A percentile compares a stretch with the other conserved stretches of the same genome.
phyloP scores from a whole-genome alignment of 2,113 vertebrate species.

The Arothron firmamentum region DNA sequence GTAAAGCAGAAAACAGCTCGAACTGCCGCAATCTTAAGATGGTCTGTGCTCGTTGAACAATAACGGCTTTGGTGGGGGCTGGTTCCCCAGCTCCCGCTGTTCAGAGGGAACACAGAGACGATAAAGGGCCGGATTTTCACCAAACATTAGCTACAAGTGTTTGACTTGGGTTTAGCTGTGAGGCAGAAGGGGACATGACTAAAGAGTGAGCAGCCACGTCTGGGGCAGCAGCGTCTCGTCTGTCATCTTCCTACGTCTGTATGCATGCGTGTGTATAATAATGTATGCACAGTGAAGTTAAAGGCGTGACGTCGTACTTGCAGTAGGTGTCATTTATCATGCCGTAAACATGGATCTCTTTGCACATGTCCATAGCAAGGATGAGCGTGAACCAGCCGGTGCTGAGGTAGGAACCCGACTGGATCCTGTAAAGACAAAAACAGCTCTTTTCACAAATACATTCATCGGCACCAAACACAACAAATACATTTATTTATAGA shows the following conservation, averaged over 20 bases:
- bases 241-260: no score
- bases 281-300: not conserved
- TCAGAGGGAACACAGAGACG: conserved; percentile 17
- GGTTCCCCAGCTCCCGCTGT: conserved; percentile 43
- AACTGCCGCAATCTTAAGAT: conserved; percentile 45
- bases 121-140: conserved; percentile 54
- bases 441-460: not conserved
- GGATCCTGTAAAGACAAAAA: conserved; percentile 80
- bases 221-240: no score
- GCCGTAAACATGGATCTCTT: conserved; percentile 93
- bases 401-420: conserved; percentile 97
- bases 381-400: conserved; percentile 99
- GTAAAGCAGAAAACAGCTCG: conserved; percentile 21
- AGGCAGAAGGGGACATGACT: conserved; percentile 39
- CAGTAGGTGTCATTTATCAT: conserved; percentile 99
- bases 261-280: not conserved
- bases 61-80: conserved; percentile 30
- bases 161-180: conserved; percentile 51
- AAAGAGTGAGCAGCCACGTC: no score
- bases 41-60: conserved; percentile 39
- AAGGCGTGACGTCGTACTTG: conserved; percentile 79
- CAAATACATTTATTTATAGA: no score
- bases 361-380: conserved; percentile 98
- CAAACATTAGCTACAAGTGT: conserved; percentile 46
- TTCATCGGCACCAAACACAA: conserved; percentile 12